Evolutionary conservation across 2,113 vertebrate genomes (phyloP), one percentile per base, ranked within the genome.

Genomic region (Myiozetetes cayanensis): DNA sequence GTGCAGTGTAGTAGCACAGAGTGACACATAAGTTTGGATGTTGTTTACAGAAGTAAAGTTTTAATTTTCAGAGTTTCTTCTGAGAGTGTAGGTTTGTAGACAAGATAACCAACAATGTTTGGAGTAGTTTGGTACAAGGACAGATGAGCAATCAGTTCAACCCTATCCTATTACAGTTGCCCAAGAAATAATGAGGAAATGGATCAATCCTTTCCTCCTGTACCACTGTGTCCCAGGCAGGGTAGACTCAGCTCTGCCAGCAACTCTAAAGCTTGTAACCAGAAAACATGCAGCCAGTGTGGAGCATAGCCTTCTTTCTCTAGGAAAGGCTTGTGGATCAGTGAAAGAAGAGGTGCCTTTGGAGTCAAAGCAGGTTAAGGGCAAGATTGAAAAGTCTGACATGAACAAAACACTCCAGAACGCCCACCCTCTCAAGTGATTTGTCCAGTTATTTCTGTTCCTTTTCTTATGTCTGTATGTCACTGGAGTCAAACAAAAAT

Each of bases 371-470:
- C n/a, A 71, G 9, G 2, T 14, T 74, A 70, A 61, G 0, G 1
- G 19, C 14, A 74, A 71, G 41, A 73, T 21, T 68, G 4, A n/a
- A 61, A 47, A 74, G 3, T 8, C 4, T 77, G 50, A 87, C 19
- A 10, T 33, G 37, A 23, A 68, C 12, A 66, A 79, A 89, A 22
- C 37, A 17, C 12, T 65, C 19, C 17, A 35, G n/a, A 31, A 16
- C 4, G 2, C 2, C 8, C 25, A 6, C 9, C 2, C 3, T 63
- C 22, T 4, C 1, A 43, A n/a, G 1, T 52, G 1, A 50, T 85
- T 62, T 78, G 1, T 14, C 12, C 41, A 27, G 25, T 85, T 59
- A n/a, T 65, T 72, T 77, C 35, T 58, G 8, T 37, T 78, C 28
- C 8, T 63, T 59, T 82, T 53, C 14, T 84, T 41, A 49, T 18